Base-by-base conservation (phyloP, 2,113 vertebrate genomes). In the Mugil cephalus region DNA sequence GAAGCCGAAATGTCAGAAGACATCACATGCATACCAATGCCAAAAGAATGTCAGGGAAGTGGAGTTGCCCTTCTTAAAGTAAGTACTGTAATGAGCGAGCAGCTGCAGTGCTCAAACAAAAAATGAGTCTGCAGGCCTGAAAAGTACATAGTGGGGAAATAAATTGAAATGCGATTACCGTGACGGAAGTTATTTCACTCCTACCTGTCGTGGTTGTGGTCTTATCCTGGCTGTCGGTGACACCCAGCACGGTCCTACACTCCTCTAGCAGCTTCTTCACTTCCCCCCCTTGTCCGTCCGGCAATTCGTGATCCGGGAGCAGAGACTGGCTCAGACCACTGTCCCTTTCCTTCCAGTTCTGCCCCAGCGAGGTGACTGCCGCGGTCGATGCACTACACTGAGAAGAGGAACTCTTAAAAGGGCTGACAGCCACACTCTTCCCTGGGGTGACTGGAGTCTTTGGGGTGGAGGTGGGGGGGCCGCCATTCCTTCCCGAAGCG, bases 241-340 rank as follows among this genome's bases (percentile, higher is more conserved):
- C 42, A 8, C 87, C 91, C 77, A 94, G 65, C 13, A 87, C 56
- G 11, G 66, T 68, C 62, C 69, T 78, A 64, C 88, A 93, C 77
- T 94, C 89, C 39, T 89, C 84, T 68, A 93, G 66, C 40, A 94
- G 85, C n/a, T 69, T 86, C 52, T 79, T 51, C 34, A 92, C 51
- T 21, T 92, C 89, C 59, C 89, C 73, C 13, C 43, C 38, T 17
- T 63, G 78, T 17, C 51, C 50, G 17, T 79, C 79, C 47, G 24
- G 71, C 8, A 38, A 0, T 48, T 77, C 65, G 1, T 36, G 67
- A 62, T 24, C 13, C 1, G 39, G 59, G 1, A 46, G 66, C 17
- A 79, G 59, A 40, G 89, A 85, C 40, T 68, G 85, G 74, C 82
- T 78, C 42, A 84, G 80, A 34, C 87, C 87, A 15, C 85, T 87